Conservation (phyloP, 2,113 vertebrate genomes). For the Cebidichthys violaceus region DNA sequence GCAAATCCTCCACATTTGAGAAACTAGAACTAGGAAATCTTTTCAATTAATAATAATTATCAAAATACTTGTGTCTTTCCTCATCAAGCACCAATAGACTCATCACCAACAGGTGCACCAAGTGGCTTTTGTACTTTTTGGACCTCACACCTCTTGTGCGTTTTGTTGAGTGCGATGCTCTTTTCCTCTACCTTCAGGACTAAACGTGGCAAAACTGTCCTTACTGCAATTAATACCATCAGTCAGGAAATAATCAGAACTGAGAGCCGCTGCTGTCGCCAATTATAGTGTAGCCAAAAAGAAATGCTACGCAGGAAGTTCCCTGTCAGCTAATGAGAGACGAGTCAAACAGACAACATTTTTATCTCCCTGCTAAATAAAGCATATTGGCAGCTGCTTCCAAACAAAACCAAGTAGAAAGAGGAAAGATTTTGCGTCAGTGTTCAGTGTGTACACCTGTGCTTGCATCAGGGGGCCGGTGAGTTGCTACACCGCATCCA, state of each 20-base stretch:
- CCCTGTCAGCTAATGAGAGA: neutral
- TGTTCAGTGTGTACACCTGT: slow-evolving; percentile 62
- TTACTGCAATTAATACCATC: slow-evolving; percentile 3
- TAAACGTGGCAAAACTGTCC: neutral
- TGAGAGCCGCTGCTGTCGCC: slow-evolving; percentile 5
- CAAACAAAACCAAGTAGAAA: slow-evolving; percentile 21
- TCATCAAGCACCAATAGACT: neutral
- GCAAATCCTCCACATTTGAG: neutral
- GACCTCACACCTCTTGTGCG: neutral
- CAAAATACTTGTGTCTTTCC: neutral
- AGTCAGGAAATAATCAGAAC: slow-evolving; percentile 2
- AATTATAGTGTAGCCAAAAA: slow-evolving; percentile 18
- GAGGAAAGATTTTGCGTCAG: slow-evolving; percentile 42
- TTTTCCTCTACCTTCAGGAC: neutral
- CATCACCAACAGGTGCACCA: neutral
- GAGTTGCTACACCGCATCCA: slow-evolving; percentile 33
- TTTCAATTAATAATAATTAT: neutral
- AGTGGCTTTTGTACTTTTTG: neutral
- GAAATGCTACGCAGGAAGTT: neutral
- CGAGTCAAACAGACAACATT: slow-evolving; percentile 13
- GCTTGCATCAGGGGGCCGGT: slow-evolving; percentile 10
- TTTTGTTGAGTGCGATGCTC: neutral
- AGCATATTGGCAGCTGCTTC: slow-evolving; percentile 48
- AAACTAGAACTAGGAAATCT: neutral
- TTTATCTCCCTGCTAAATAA: slow-evolving; percentile 51